These are phyloP conservation scores for Paraescarpia echinospica DNA, from an alignment of 1,140 invertebrate genomes.

Conservation along the genomic window DNA sequence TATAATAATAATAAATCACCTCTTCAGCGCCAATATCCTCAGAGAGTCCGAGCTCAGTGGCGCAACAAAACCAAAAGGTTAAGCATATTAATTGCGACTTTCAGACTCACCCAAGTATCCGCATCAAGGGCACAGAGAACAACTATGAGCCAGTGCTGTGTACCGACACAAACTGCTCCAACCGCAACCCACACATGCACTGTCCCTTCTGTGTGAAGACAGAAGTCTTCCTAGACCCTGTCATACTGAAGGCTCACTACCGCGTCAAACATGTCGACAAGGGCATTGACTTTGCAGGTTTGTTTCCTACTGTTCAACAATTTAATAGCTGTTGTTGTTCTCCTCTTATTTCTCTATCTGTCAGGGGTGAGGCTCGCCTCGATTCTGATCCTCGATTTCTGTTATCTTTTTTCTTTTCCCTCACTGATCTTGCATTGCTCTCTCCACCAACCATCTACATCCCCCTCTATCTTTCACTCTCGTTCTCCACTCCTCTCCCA, in stretches of 20 bases:
- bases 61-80: no score
- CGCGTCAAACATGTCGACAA: conserved; percentile 60
- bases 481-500: no score
- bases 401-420: no score
- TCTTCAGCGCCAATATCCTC: no score
- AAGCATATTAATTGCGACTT: conserved; percentile 29
- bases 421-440: no score
- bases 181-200: conserved; percentile 51
- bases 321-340: neutral
- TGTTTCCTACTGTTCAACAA: neutral
- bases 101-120: conserved; percentile 57
- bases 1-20: no score
- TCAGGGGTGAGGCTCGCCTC: no score
- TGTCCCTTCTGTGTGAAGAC: conserved; percentile 59
- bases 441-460: no score
- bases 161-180: conserved; percentile 48
- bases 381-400: no score
- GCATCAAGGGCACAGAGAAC: conserved; percentile 57
- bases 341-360: neutral
- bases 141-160: conserved; percentile 53
- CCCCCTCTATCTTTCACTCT: no score
- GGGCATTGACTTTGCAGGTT: conserved; percentile 59
- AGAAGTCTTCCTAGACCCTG: conserved; percentile 54
- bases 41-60: no score
- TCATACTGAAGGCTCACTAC: conserved; percentile 58